Evolutionary conservation across 2,797 vertebrate species (phyloP).

Genomic region (Lutjanus argentimaculatus): DNA sequence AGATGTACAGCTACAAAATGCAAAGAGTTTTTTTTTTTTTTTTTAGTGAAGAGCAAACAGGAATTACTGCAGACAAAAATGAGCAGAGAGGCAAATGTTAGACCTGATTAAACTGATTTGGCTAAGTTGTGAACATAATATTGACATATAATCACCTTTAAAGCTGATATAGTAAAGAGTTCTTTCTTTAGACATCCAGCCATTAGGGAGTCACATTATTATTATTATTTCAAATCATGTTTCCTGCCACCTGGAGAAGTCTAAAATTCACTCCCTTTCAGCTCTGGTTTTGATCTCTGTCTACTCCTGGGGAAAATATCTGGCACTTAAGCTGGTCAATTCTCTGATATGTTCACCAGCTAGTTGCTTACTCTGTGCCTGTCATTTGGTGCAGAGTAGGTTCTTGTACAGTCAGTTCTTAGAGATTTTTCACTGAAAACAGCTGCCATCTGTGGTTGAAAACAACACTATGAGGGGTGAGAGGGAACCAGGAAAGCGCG

Average conservation of each 20-base stretch:
- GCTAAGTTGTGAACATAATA: not conserved
- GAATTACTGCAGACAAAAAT: not conserved
- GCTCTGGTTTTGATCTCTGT: not conserved
- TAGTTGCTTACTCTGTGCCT: not conserved
- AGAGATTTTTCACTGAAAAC: not conserved
- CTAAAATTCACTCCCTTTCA: not conserved
- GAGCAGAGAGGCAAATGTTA: not conserved
- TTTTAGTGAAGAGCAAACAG: not conserved
- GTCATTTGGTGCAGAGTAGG: not conserved
- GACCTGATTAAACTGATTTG: not conserved
- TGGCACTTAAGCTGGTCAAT: not conserved
- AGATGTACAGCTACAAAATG: conserved; percentile 64
- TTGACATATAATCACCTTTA: too few species aligned
- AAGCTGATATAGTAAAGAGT: not conserved
- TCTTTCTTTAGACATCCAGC: not conserved
- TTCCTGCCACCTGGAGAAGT: not conserved
- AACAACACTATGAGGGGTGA: not conserved
- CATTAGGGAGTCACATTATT: not conserved
- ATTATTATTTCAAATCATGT: not conserved
- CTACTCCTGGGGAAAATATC: not conserved
- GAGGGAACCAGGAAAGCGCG: not conserved
- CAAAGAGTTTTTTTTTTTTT: not conserved
- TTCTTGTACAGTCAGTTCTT: not conserved
- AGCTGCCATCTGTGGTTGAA: not conserved
- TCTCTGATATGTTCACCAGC: not conserved